phyloP scores from a whole-genome alignment of 1,140 invertebrate genomes.

The Oryctes rhinoceros region DNA sequence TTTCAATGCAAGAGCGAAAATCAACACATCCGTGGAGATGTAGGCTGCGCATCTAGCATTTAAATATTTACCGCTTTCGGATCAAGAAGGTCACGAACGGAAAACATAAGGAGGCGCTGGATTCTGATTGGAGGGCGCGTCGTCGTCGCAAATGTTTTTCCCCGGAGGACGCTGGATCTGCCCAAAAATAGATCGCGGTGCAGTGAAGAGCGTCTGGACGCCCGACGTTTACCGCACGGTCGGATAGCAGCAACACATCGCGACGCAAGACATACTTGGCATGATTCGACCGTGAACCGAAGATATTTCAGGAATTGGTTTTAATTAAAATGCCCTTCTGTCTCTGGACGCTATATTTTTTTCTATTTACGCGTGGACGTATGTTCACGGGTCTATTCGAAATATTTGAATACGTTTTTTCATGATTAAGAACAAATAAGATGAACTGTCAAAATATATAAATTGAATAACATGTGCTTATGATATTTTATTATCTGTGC shows the following conservation, averaged over 20 bases:
- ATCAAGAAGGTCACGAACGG: constrained; percentile 12
- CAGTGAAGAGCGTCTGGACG: constrained; percentile 12
- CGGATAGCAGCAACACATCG: background rate
- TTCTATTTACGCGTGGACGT: background rate
- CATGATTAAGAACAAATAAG: too few relatives aligned
- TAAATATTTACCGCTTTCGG: background rate
- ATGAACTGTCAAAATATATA: too few relatives aligned
- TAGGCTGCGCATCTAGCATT: background rate
- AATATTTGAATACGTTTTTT: background rate
- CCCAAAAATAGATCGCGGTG: constrained; percentile 4
- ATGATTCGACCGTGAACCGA: constrained; percentile 24
- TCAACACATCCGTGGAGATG: background rate
- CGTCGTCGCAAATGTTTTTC: constrained; percentile 5
- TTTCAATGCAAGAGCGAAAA: background rate
- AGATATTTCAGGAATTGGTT: constrained; percentile 26
- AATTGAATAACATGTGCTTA: too few relatives aligned
- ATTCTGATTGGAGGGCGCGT: background rate
- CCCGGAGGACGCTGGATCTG: background rate
- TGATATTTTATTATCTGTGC: too few relatives aligned
- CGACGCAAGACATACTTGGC: constrained; percentile 24
- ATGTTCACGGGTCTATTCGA: too few relatives aligned
- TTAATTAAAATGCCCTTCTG: constrained; percentile 14
- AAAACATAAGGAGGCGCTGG: background rate
- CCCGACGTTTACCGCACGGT: background rate
- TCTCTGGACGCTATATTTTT: background rate